Percentiles rank a stretch among this genome's conserved stretches.
Conservation (phyloP, 2,113 vertebrate species). For the Meriones unguiculatus region DNA sequence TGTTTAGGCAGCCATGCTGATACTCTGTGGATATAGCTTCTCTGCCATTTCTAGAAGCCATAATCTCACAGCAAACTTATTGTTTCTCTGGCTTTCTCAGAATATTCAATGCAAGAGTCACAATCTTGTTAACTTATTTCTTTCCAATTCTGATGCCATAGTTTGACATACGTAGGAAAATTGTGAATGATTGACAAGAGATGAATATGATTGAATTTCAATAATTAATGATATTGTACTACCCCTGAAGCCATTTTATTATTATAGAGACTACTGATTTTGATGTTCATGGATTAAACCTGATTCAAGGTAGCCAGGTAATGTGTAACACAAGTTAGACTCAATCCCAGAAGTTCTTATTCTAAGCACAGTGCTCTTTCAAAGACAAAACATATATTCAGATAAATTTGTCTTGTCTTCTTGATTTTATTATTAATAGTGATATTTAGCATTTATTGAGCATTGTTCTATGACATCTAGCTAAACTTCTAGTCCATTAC, state of each 20-base stretch:
- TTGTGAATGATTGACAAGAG: background rate
- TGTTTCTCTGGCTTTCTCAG: background rate
- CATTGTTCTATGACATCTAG: background rate
- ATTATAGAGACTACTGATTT: background rate
- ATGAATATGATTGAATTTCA: background rate
- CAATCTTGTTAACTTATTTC: background rate
- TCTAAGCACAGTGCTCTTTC: constrained; percentile 1
- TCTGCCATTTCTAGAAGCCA: background rate
- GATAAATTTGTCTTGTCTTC: background rate
- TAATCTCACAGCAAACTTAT: background rate
- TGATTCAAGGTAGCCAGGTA: background rate
- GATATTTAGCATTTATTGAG: background rate
- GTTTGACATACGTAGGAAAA: background rate
- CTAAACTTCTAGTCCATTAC: background rate
- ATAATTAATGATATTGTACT: background rate
- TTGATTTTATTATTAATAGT: constrained; percentile 28
- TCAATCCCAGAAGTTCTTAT: constrained; percentile 3
- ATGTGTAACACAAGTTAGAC: constrained; percentile 11
- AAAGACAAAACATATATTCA: background rate
- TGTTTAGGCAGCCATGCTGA: background rate
- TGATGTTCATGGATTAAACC: background rate
- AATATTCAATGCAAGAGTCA: background rate
- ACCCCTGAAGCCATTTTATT: background rate
- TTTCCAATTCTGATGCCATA: background rate
- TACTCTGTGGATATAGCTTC: background rate